A percentile compares a stretch with the other conserved stretches of the same genome.
Evolutionary conservation across 2,113 vertebrate species (phyloP).

Genomic region (Odontesthes bonariensis): DNA sequence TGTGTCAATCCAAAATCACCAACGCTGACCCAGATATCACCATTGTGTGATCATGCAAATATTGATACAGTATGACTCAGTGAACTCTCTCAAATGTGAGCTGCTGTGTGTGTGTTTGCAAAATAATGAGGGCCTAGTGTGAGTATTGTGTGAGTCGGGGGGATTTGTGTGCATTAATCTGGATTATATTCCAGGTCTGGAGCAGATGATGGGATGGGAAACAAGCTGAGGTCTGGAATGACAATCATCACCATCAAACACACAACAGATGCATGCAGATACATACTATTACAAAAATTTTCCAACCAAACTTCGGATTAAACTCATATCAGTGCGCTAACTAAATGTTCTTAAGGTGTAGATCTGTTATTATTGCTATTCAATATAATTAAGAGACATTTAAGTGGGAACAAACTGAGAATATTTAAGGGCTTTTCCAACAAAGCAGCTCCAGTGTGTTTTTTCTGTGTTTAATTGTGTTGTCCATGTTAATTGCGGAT

Average conservation of each 20-base stretch:
- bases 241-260: conserved; percentile 25
- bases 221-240: conserved; percentile 38
- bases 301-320: not conserved
- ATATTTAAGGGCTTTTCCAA: not conserved
- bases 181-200: conserved; percentile 77
- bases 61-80: conserved; percentile 24
- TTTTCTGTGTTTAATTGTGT: too few relatives aligned
- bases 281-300: not conserved
- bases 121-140: conserved; percentile 22
- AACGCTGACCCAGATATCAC: conserved; percentile 68
- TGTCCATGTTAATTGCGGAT: too few relatives aligned
- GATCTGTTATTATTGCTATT: not conserved
- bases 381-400: not conserved
- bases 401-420: not conserved
- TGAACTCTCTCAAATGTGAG: conserved; percentile 37
- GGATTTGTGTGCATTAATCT: conserved; percentile 73
- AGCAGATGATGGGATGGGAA: conserved; percentile 74
- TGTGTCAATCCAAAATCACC: conserved; percentile 48
- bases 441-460: too few relatives aligned
- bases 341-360: not conserved
- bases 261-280: not conserved
- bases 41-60: conserved; percentile 22
- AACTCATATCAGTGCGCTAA: not conserved
- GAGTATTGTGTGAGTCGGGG: conserved; percentile 1
- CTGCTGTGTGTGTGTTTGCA: conserved; percentile 25